A percentile compares a stretch with the other conserved stretches of the same genome.
Evolutionary conservation across 1,140 invertebrate species (phyloP).

Genomic region (Tribolium madens): DNA sequence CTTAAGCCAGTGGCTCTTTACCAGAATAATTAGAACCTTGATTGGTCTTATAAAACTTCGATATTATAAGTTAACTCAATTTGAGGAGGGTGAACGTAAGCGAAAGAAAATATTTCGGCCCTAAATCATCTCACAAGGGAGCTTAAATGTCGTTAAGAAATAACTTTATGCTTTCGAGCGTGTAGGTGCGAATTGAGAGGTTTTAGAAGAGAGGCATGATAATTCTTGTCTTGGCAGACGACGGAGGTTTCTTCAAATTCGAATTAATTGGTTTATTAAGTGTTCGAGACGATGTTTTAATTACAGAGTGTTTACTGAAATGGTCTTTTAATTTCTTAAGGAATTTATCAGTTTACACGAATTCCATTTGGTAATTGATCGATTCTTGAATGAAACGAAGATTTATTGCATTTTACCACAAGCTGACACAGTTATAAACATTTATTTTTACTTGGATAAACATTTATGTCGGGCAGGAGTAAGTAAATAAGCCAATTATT

Average conservation of each 20-base stretch:
- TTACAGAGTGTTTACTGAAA: neutral
- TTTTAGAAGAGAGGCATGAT: neutral
- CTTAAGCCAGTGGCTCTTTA: no score
- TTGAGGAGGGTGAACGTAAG: neutral
- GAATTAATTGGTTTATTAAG: neutral
- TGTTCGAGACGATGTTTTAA: neutral
- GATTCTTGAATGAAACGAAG: neutral
- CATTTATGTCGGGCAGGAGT: neutral
- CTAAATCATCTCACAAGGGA: neutral
- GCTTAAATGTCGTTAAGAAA: conserved; percentile 2
- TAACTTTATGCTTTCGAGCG: conserved; percentile 10
- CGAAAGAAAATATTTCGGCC: neutral
- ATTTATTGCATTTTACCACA: neutral
- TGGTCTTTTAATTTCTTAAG: neutral
- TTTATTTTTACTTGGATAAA: neutral
- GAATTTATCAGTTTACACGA: neutral
- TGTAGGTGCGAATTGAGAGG: neutral
- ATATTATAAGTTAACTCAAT: neutral
- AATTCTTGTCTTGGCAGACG: conserved; percentile 2
- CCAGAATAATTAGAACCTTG: no score
- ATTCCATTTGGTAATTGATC: conserved; percentile 6
- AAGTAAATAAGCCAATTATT: conserved; percentile 1
- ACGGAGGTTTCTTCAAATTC: neutral
- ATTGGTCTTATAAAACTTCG: neutral
- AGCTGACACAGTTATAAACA: neutral